Evolutionary conservation across 2,113 vertebrate genomes (phyloP).

Genomic region (Chrysochloris asiatica): DNA sequence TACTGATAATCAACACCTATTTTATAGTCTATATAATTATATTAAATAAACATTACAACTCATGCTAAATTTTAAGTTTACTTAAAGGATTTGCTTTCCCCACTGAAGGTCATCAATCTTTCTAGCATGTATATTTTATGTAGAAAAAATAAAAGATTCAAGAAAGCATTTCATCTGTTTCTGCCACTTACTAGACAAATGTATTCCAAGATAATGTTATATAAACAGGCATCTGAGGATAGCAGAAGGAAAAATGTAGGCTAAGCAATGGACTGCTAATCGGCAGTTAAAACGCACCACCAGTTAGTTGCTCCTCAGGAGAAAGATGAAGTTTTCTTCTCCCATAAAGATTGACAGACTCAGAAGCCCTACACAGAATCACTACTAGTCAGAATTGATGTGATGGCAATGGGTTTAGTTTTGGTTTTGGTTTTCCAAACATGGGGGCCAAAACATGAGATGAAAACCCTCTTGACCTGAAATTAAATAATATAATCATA

Average conservation of each 20-base stretch:
- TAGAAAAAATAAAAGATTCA: not conserved
- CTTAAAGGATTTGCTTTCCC: slow-evolving; percentile 21
- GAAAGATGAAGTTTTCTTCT: no score
- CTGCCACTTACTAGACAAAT: not conserved
- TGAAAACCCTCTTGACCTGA: not conserved
- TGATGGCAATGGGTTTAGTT: no score
- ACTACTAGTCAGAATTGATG: no score
- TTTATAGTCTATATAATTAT: not conserved
- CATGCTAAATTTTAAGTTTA: not conserved
- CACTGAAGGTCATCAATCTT: not conserved
- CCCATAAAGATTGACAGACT: no score
- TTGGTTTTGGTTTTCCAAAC: no score
- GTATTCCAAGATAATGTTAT: not conserved
- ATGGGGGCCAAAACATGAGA: not conserved
- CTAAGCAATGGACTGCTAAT: no score
- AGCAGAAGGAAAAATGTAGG: not conserved
- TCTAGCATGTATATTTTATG: not conserved
- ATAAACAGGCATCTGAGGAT: not conserved
- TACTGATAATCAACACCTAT: not conserved
- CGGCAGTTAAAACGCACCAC: no score
- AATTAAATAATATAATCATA: not conserved
- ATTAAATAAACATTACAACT: not conserved
- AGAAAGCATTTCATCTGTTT: not conserved
- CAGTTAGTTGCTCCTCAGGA: no score
- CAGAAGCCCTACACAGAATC: no score